Percentiles rank a stretch among this genome's conserved stretches.
phyloP scores from a whole-genome alignment of 2,113 vertebrate species.

The Oncorhynchus mykiss region DNA sequence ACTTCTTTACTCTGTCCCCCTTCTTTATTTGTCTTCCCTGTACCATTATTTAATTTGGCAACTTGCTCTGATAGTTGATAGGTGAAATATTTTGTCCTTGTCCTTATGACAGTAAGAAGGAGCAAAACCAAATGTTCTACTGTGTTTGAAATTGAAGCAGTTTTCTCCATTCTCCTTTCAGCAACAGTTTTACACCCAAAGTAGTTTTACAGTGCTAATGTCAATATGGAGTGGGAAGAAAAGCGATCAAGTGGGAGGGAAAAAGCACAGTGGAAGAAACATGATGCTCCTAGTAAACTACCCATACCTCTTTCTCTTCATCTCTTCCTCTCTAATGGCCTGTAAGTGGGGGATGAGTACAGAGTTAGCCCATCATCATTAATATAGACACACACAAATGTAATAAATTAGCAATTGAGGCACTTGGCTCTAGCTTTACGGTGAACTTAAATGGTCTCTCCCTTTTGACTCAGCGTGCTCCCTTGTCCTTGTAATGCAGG shows the following conservation, averaged over 20 bases:
- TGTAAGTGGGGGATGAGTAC: background rate
- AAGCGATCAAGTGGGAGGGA: background rate
- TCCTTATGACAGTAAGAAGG: background rate
- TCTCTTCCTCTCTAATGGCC: conserved; percentile 4
- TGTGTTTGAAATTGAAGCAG: background rate
- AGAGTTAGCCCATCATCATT: background rate
- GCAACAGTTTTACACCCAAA: background rate
- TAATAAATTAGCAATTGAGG: no score
- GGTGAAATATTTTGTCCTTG: background rate
- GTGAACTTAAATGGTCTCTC: background rate
- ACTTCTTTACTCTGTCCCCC: background rate
- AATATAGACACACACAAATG: background rate
- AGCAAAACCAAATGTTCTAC: background rate
- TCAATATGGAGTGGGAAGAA: background rate
- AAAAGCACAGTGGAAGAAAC: background rate
- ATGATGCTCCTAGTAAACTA: background rate
- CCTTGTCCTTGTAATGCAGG: conserved; percentile 39
- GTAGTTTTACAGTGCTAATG: background rate
- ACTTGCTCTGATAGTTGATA: background rate
- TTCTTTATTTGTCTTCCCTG: background rate
- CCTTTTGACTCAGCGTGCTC: conserved; percentile 15
- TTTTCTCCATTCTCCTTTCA: background rate
- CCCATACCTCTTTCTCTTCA: background rate
- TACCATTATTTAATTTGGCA: background rate
- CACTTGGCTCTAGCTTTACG: background rate